Percentiles rank a stretch among this genome's conserved stretches.
These are phyloP conservation scores for Glaucidium brasilianum DNA, from an alignment of 2,113 vertebrate species.

Conservation along the genomic window DNA sequence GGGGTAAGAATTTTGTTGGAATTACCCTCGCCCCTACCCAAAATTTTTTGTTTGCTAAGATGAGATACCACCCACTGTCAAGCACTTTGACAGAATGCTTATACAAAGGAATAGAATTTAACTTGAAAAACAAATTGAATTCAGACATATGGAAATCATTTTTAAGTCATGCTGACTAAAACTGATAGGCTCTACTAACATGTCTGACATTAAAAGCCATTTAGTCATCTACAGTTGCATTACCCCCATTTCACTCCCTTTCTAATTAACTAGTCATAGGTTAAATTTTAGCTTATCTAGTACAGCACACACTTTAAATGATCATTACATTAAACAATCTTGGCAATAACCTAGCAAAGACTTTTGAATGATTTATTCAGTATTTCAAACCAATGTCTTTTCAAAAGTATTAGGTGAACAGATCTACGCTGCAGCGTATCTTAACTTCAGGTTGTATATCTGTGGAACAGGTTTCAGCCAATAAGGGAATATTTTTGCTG, in stretches of 20 bases:
- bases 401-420: neutral
- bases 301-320: neutral
- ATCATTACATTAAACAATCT: neutral
- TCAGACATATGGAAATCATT: constrained; percentile 55
- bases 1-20: neutral
- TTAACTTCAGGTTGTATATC: neutral
- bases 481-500: neutral
- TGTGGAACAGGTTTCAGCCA: neutral
- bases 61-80: neutral
- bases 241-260: neutral
- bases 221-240: neutral
- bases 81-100: neutral
- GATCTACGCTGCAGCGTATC: neutral
- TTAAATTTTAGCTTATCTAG: neutral
- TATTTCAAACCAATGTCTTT: neutral
- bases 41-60: neutral
- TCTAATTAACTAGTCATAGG: neutral
- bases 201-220: neutral
- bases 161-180: constrained; percentile 1
- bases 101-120: neutral
- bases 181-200: neutral
- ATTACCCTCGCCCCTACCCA: neutral
- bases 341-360: neutral
- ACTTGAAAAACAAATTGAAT: constrained; percentile 43
- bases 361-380: neutral